Conservation (phyloP, 92 coral and sea anemone species). For the Blastomussa wellsi region DNA sequence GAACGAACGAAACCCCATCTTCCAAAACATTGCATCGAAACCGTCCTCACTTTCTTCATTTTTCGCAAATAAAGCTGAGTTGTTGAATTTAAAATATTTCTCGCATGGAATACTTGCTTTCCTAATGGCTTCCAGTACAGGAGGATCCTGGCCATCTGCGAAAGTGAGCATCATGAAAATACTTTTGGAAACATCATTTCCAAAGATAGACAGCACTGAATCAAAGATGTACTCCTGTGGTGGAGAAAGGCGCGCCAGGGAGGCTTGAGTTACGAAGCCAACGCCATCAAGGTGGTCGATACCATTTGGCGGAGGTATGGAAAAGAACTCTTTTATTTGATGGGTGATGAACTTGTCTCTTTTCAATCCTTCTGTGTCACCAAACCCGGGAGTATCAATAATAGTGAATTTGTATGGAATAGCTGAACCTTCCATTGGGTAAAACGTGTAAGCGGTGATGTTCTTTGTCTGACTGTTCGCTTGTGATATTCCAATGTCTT, state of each 20-base stretch:
- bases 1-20: slow-evolving; percentile 42
- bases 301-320: slow-evolving; percentile 14
- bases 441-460: slow-evolving; percentile 44
- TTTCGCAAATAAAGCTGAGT: slow-evolving; percentile 48
- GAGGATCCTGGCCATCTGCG: slow-evolving; percentile 53
- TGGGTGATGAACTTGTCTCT: slow-evolving; percentile 41
- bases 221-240: slow-evolving; percentile 58
- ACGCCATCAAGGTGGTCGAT: slow-evolving; percentile 55
- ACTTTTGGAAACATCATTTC: slow-evolving; percentile 49
- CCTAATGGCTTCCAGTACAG: slow-evolving; percentile 37
- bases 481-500: slow-evolving; percentile 3
- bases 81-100: slow-evolving; percentile 45
- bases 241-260: slow-evolving; percentile 38
- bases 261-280: slow-evolving; percentile 51
- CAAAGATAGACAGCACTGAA: slow-evolving; percentile 49
- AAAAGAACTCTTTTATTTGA: slow-evolving; percentile 57
- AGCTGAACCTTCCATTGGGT: slow-evolving; percentile 1
- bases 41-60: background rate
- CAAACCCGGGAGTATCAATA: slow-evolving; percentile 58
- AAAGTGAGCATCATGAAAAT: slow-evolving; percentile 58
- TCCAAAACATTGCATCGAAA: slow-evolving; percentile 54
- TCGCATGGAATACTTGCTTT: slow-evolving; percentile 19
- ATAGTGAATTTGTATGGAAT: slow-evolving; percentile 49
- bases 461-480: slow-evolving; percentile 44
- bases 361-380: slow-evolving; percentile 47